Evolutionary conservation across 1,140 invertebrate genomes (phyloP).

Genomic region (Drosophila mayri): DNA sequence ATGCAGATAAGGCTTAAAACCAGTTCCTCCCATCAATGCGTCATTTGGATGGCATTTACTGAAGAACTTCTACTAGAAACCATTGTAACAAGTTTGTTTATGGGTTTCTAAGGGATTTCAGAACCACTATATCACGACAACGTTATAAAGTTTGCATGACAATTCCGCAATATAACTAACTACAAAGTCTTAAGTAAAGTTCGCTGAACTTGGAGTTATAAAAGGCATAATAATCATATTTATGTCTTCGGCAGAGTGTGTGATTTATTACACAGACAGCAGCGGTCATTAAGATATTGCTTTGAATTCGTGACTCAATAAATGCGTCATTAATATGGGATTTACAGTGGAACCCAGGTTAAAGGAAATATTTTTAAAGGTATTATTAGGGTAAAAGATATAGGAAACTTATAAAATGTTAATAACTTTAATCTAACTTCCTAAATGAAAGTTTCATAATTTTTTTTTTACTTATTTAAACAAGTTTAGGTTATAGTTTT

Average conservation of each 20-base stretch:
- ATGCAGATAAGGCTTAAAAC: constrained; percentile 6
- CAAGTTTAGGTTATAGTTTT: neutral
- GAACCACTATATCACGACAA: neutral
- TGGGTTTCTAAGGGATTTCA: too few relatives aligned
- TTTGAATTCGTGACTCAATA: constrained; percentile 7
- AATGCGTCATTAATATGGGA: constrained; percentile 2
- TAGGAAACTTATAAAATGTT: neutral
- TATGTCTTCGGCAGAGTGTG: constrained; percentile 8
- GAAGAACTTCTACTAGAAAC: neutral
- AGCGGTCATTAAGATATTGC: neutral
- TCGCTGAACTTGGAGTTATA: neutral
- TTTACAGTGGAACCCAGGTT: neutral
- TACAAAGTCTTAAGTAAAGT: neutral
- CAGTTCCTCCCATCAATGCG: constrained; percentile 1
- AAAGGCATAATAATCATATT: constrained; percentile 8
- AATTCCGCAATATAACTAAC: neutral
- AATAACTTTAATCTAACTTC: neutral
- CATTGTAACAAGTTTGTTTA: neutral
- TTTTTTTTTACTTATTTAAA: neutral
- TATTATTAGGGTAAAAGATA: neutral
- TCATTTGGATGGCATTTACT: constrained; percentile 39
- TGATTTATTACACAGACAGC: constrained; percentile 14
- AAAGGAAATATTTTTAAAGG: too few relatives aligned
- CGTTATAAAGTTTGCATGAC: neutral
- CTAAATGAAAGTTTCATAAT: neutral